Conservation (phyloP, 2,797 vertebrate genomes). For the Clarias fuscus region DNA sequence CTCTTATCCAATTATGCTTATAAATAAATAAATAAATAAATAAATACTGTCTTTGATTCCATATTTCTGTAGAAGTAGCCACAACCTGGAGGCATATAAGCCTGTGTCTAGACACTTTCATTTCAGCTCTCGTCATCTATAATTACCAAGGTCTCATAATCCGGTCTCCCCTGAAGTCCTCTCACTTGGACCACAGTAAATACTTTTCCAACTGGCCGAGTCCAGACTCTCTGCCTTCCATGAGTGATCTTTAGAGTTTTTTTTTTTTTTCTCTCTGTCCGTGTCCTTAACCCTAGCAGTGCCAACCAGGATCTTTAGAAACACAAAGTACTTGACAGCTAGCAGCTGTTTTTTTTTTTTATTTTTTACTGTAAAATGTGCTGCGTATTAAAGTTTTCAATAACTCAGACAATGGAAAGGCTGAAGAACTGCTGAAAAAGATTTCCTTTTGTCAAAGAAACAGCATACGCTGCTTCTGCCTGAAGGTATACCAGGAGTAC, state of each 20-base stretch:
- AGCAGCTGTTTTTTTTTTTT: conserved; percentile 14
- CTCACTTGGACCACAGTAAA: conserved; percentile 34
- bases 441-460: conserved; percentile 18
- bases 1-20: conserved; percentile 19
- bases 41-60: conserved; percentile 15
- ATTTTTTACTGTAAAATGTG: conserved; percentile 3
- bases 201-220: conserved; percentile 44
- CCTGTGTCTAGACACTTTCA: conserved; percentile 32
- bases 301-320: conserved; percentile 13
- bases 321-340: conserved; percentile 17
- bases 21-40: conserved; percentile 27
- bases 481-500: conserved; percentile 12
- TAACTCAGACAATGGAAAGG: background rate
- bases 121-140: conserved; percentile 30
- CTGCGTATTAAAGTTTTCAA: conserved; percentile 20
- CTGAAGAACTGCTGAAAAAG: conserved; percentile 31
- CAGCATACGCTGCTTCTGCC: conserved; percentile 5
- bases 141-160: conserved; percentile 43
- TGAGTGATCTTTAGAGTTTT: conserved; percentile 32
- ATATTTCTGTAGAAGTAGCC: conserved; percentile 4
- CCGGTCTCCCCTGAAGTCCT: conserved; percentile 25
- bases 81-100: conserved; percentile 10
- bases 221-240: conserved; percentile 27
- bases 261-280: conserved; percentile 1
- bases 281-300: conserved; percentile 13